These are phyloP conservation scores for Mesocentrotus franciscanus DNA, from an alignment of 53 echinoderm and acorn worm species.

Conservation along the genomic window DNA sequence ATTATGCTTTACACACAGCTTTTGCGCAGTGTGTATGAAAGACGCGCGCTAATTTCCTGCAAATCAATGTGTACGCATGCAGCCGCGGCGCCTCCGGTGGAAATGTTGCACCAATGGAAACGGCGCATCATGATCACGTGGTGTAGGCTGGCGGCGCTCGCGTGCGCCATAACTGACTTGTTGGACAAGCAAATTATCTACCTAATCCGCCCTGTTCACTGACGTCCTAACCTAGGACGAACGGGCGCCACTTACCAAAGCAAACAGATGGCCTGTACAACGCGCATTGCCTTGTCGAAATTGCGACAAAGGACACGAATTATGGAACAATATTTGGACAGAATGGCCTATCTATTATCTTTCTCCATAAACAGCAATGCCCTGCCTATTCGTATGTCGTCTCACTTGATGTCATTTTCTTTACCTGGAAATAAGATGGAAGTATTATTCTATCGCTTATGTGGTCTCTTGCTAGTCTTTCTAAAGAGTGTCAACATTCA, in stretches of 20 bases:
- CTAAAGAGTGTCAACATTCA: too few species aligned
- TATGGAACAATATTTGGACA: slow-evolving; percentile 48
- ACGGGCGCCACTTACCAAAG: slow-evolving; percentile 41
- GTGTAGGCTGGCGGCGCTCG: slow-evolving; percentile 21
- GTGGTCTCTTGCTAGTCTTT: too few species aligned
- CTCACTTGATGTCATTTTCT: background rate
- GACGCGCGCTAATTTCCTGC: background rate
- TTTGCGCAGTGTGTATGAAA: background rate
- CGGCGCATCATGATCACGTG: slow-evolving; percentile 36
- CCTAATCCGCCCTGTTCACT: slow-evolving; percentile 9
- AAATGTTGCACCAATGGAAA: slow-evolving; percentile 27
- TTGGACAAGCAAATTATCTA: slow-evolving; percentile 46
- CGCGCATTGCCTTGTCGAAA: slow-evolving; percentile 28
- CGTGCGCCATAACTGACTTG: slow-evolving; percentile 53
- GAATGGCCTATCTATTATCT: slow-evolving; percentile 55
- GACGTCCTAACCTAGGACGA: background rate
- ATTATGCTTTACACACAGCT: background rate
- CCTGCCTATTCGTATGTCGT: background rate
- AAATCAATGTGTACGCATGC: background rate
- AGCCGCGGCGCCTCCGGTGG: slow-evolving; percentile 5
- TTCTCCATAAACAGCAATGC: background rate
- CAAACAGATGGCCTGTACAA: slow-evolving; percentile 49
- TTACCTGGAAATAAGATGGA: too few species aligned
- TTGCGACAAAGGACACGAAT: slow-evolving; percentile 56
- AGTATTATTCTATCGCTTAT: too few species aligned